These are phyloP conservation scores for Prionace glauca DNA, from an alignment of 2,797 vertebrate genomes.

Conservation along the genomic window DNA sequence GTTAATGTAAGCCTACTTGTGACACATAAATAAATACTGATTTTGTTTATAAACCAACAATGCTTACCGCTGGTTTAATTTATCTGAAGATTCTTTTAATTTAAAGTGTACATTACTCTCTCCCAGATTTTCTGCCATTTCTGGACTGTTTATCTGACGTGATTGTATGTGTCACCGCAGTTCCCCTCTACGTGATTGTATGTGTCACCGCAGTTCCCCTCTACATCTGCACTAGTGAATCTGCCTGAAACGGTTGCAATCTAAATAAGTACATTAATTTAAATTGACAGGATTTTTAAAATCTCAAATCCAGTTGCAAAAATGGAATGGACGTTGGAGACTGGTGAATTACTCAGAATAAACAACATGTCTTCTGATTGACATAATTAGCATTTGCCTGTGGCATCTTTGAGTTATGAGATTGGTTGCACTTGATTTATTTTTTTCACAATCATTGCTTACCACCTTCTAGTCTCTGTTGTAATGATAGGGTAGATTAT, in stretches of 20 bases:
- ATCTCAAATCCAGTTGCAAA: not conserved
- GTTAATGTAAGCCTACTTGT: too few relatives aligned
- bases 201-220: not conserved
- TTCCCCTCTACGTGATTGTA: not conserved
- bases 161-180: not conserved
- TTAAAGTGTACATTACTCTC: not conserved
- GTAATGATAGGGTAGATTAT: not conserved
- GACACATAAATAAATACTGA: not conserved
- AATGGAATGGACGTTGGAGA: not conserved
- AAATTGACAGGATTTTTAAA: not conserved
- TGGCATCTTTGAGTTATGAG: not conserved
- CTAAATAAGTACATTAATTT: not conserved
- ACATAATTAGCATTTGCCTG: not conserved
- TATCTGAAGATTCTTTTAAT: not conserved
- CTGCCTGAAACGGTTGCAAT: not conserved
- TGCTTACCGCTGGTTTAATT: not conserved
- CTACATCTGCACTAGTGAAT: not conserved
- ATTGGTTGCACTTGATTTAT: conserved; percentile 18
- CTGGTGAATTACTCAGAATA: conserved; percentile 9
- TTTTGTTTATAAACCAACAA: not conserved
- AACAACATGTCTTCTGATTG: not conserved
- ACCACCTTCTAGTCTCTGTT: not conserved
- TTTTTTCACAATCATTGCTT: not conserved
- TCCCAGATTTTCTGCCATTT: not conserved
- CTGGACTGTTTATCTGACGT: not conserved